Conservation (phyloP, 2,113 vertebrate species). For the Hemicordylus capensis region DNA sequence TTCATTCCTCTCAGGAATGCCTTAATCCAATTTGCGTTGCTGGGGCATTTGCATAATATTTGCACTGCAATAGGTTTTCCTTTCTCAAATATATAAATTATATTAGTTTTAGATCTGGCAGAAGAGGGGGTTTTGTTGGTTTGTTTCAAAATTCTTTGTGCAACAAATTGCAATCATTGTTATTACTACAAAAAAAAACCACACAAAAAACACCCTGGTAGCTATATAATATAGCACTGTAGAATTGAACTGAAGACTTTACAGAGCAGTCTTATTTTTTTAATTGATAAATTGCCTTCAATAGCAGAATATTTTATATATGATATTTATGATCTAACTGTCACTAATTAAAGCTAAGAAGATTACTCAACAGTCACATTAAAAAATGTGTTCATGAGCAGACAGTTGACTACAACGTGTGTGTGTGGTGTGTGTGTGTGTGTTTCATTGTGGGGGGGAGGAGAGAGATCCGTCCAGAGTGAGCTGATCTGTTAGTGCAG, state of each 20-base stretch:
- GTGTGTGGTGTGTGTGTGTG: not conserved
- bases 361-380: not conserved
- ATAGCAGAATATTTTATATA: no score
- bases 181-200: not conserved
- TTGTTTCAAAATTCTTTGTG: conserved; percentile 19
- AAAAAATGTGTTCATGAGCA: not conserved
- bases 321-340: not conserved
- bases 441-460: not conserved
- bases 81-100: conserved; percentile 27
- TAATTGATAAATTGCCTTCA: not conserved
- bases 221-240: not conserved
- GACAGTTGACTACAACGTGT: not conserved
- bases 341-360: not conserved
- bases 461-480: not conserved
- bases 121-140: conserved; percentile 3
- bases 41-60: conserved; percentile 16
- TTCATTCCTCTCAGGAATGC: conserved; percentile 18
- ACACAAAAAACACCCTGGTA: not conserved
- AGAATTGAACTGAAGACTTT: not conserved
- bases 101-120: conserved; percentile 20
- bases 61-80: conserved; percentile 22
- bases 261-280: not conserved
- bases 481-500: not conserved
- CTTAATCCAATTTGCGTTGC: conserved; percentile 23
- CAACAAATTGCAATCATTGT: conserved; percentile 7